Base-by-base conservation (phyloP, 30 jellyfish, hydroid and myxozoan genomes). In the Nemopilema nomurai region DNA sequence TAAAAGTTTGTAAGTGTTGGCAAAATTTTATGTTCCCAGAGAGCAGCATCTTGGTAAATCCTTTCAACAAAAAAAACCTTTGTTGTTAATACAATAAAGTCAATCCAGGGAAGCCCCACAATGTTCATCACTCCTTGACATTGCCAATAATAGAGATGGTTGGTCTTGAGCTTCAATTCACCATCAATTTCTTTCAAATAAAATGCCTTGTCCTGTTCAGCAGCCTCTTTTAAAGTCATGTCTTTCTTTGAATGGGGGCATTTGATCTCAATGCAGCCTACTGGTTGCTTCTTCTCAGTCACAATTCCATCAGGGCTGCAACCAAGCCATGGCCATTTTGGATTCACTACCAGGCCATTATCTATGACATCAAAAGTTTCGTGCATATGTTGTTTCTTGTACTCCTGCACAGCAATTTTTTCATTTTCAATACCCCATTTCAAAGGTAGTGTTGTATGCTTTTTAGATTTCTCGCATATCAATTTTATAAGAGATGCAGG, bases 51-150 rank as follows among this genome's bases (percentile, higher is more conserved):
- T 28, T 33, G 0, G 8, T 62, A 18, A 20, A 84, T 69, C 20
- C 77, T 77, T 87, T 87, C 87, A 51, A 67, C 83, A 71, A 57
- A 74, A 30, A 65, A n/a, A 65, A 67, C 81, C 18, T 0, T 16
- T 28, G 18, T 31, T 27, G 96, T 87, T 66, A 6, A 87, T 21
- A 87, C 90, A 22, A 87, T 78, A 79, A 87, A 87, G 85, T 87
- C 96, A 41, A 87, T 67, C 90, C 68, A 49, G 18, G 74, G 78
- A 49, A 77, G 51, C 52, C 71, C 50, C n/a, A 69, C n/a, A 49
- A 83, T 72, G 67, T 76, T 75, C 64, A 83, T 52, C 28, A 87
- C n/a, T 22, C 96, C 96, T 57, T 87, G 96, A 65, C 96, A 87
- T 51, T 67, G 96, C n/a, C n/a, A n/a, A 67, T 49, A 65, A 69